Percentiles rank a stretch among this genome's conserved stretches.
Evolutionary conservation across 1,140 invertebrate genomes (phyloP).

Genomic region (Ooceraea biroi): DNA sequence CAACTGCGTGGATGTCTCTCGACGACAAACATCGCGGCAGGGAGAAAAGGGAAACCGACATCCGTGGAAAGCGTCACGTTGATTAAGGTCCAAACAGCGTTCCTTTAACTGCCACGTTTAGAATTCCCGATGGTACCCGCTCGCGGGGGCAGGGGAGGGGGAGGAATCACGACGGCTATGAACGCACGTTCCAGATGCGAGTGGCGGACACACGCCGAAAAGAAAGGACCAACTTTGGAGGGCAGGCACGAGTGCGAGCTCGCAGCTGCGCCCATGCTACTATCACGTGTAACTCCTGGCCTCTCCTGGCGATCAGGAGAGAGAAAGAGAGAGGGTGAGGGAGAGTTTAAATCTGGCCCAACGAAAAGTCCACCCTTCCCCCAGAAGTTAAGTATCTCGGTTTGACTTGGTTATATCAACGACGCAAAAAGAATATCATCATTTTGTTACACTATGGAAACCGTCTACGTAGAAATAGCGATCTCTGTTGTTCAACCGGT

Average conservation of each 20-base stretch:
- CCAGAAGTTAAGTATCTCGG: constrained; percentile 10
- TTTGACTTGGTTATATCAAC: constrained; percentile 23
- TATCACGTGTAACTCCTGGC: constrained; percentile 39
- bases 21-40: background rate
- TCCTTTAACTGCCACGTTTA: background rate
- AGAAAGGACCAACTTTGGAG: constrained; percentile 30
- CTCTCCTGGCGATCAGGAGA: constrained; percentile 3
- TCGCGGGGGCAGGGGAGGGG: background rate
- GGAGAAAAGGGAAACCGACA: background rate
- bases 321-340: constrained; percentile 1
- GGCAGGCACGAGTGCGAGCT: constrained; percentile 11
- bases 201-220: constrained; percentile 17
- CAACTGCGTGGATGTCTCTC: background rate
- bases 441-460: background rate
- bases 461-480: background rate
- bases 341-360: constrained; percentile 44
- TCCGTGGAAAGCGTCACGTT: background rate
- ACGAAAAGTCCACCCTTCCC: constrained; percentile 7
- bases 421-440: background rate
- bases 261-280: constrained; percentile 13
- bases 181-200: constrained; percentile 31
- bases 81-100: background rate
- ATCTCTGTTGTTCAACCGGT: background rate
- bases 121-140: background rate
- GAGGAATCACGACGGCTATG: constrained; percentile 1